These are phyloP conservation scores for Polietes domitor DNA, from an alignment of 2,888 invertebrate genomes.

Conservation along the genomic window DNA sequence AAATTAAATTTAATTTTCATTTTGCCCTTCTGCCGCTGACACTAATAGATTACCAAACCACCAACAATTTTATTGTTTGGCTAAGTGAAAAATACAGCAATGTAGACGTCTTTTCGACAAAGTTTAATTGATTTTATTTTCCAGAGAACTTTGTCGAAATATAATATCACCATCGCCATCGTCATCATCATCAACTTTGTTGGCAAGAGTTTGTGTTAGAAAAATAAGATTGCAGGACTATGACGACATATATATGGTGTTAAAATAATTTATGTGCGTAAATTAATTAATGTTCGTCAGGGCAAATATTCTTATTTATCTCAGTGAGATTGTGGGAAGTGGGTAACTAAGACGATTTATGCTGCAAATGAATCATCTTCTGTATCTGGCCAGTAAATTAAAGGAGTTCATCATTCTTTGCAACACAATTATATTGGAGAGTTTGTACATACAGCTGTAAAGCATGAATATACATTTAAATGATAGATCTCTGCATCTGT, in stretches of 20 bases:
- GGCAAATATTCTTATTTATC: conserved; percentile 1
- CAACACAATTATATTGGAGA: no score
- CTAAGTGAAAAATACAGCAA: background rate
- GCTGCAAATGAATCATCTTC: background rate
- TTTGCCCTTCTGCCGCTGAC: conserved; percentile 24
- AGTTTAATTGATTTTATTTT: conserved; percentile 30
- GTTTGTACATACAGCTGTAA: no score
- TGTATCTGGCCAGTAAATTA: background rate
- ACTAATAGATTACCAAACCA: conserved; percentile 28
- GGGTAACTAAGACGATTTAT: background rate
- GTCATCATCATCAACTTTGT: no score
- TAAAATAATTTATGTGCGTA: conserved; percentile 33
- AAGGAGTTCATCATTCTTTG: background rate
- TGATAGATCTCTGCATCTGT: no score
- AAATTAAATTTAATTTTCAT: conserved; percentile 8
- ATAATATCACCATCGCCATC: no score
- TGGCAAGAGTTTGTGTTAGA: background rate
- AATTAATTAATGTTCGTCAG: conserved; percentile 36
- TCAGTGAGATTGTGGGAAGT: background rate
- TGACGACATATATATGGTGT: conserved; percentile 37
- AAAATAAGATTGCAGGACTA: background rate
- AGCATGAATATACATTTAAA: no score
- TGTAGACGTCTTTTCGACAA: background rate
- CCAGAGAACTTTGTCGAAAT: background rate
- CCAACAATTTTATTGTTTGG: conserved; percentile 1